Percentiles rank a stretch among this genome's conserved stretches.
These are phyloP conservation scores for Ptychodera flava DNA, from an alignment of 35 echinoderm and acorn worm genomes.

Conservation along the genomic window DNA sequence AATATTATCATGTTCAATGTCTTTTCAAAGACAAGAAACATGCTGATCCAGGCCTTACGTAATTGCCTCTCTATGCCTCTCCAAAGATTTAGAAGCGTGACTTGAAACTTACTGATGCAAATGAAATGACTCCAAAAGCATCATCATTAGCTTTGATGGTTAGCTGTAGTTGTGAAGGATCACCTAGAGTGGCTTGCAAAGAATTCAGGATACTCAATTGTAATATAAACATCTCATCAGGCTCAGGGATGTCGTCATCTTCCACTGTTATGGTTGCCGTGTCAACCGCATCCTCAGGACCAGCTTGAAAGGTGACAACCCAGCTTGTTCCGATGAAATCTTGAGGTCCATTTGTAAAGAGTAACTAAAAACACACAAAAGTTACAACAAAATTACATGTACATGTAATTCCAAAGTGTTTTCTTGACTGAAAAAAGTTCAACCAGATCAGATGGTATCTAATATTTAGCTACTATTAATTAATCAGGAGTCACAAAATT, in stretches of 20 bases:
- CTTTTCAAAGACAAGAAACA: too few relatives aligned
- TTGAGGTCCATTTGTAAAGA: slow-evolving; percentile 1
- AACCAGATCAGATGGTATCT: too few relatives aligned
- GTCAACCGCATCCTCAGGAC: neutral
- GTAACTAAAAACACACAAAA: too few relatives aligned
- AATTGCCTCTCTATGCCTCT: too few relatives aligned
- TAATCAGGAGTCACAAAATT: too few relatives aligned
- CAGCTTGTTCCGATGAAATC: neutral
- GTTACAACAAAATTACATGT: too few relatives aligned
- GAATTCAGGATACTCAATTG: neutral
- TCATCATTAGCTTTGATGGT: slow-evolving; percentile 76
- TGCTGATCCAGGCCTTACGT: too few relatives aligned
- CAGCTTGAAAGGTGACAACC: neutral
- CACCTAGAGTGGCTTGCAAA: neutral
- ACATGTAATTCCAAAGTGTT: too few relatives aligned
- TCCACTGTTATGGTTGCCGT: neutral
- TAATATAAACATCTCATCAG: neutral
- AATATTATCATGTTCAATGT: too few relatives aligned
- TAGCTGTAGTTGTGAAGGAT: neutral
- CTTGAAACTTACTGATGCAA: slow-evolving; percentile 21
- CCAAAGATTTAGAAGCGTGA: too few relatives aligned
- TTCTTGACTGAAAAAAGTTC: too few relatives aligned
- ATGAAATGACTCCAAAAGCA: slow-evolving; percentile 82
- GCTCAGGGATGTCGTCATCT: neutral
- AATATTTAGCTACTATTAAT: too few relatives aligned